Base-by-base conservation (phyloP, 2,797 vertebrate species). In the Sus cebifrons region DNA sequence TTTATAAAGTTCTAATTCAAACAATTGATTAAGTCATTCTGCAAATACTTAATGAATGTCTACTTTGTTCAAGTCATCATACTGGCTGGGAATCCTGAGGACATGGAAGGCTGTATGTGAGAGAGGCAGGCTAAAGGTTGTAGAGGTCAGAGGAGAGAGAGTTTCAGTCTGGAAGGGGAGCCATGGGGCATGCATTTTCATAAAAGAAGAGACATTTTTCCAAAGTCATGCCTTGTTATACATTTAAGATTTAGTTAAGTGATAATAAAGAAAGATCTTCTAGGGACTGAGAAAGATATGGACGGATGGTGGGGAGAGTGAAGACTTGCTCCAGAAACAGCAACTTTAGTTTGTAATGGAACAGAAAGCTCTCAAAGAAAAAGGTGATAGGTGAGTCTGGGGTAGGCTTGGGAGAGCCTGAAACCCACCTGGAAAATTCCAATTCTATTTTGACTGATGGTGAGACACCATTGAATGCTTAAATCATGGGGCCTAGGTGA, bases 1-100 rank as follows among this genome's bases (percentile, higher is more conserved):
- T 49, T 84, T 52, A 25, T 40, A 64, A 85, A 93, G 65, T 60
- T 95, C 58, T 91, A 74, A 74, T 73, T 94, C 90, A 71, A 77
- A 27, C n/a, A 44, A 4, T 25, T 82, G 92, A 75, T 25, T 40
- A 64, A 77, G 27, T 78, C 56, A 64, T 52, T 60, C 49, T 68
- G 32, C 71, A 36, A 29, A 56, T 54, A 40, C 67, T 70, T 92
- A 44, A 18, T 54, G 44, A 70, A 64, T 56, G 14, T 11, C 56
- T 75, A 1, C 1, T 70, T 65, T 68, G 49, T 75, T 73, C 23
- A 60, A 81, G 64, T 17, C 54, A 6, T 65, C 8, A 18, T 36
- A 27, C 20, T 49, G 17, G 29, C 12, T 36, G 17, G 49, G 62
- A 67, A 77, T 67, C 79, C 79, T 52, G 27, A 64, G 74, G 54